Evolutionary conservation across 2,797 vertebrate genomes (phyloP).

Genomic region (Sebastes melanostomus): DNA sequence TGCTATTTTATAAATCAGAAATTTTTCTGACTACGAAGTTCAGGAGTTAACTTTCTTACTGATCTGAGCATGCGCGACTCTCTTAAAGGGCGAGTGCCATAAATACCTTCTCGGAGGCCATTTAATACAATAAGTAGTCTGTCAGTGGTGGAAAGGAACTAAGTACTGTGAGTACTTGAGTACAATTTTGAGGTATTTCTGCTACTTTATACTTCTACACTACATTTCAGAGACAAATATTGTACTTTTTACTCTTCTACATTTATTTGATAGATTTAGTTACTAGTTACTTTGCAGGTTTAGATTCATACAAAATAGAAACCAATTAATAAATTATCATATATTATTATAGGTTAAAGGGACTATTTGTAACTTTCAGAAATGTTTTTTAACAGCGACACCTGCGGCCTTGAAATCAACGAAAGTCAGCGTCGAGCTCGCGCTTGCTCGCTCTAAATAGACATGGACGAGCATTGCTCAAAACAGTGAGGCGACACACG

Average conservation of each 20-base stretch:
- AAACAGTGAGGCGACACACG: too few relatives aligned
- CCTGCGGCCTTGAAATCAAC: too few relatives aligned
- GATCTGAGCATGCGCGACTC: conserved; percentile 76
- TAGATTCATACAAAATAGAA: neutral
- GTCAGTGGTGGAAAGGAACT: neutral
- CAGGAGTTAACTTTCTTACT: conserved; percentile 80
- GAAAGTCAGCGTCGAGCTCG: too few relatives aligned
- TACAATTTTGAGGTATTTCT: neutral
- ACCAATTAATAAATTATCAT: neutral
- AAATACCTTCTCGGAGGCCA: conserved; percentile 70
- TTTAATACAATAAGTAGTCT: conserved; percentile 13
- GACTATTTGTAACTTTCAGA: too few relatives aligned
- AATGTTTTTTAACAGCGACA: too few relatives aligned
- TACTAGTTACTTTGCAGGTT: neutral
- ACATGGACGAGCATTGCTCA: too few relatives aligned
- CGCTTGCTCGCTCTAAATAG: too few relatives aligned
- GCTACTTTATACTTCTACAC: neutral
- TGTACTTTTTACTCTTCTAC: neutral
- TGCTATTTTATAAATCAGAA: conserved; percentile 75
- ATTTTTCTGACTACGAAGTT: conserved; percentile 79
- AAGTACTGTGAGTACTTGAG: neutral
- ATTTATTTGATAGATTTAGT: neutral
- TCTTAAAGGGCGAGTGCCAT: conserved; percentile 79
- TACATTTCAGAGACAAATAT: neutral
- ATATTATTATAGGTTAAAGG: neutral